A percentile compares a stretch with the other conserved stretches of the same genome.
These are phyloP conservation scores for Aphelocoma coerulescens DNA, from an alignment of 2,113 vertebrate genomes.

Conservation along the genomic window DNA sequence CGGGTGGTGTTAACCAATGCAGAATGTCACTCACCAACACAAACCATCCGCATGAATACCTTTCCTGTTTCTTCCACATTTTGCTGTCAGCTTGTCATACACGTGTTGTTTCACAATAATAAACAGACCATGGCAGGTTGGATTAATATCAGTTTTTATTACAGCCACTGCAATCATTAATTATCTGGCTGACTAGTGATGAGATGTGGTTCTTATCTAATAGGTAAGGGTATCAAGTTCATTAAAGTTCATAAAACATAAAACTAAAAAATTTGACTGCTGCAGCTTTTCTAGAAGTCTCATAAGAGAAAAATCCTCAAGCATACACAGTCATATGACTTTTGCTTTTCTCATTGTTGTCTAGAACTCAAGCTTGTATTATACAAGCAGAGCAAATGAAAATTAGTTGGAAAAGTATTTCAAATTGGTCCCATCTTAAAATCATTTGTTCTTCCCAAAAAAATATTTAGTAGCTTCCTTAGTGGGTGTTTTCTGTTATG, in stretches of 20 bases:
- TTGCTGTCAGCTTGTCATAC: slow-evolving; percentile 26
- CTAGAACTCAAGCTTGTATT: not conserved
- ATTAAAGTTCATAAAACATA: slow-evolving; percentile 57
- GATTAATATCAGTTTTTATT: slow-evolving; percentile 61
- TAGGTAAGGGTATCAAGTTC: slow-evolving; percentile 52
- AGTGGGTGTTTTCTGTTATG: slow-evolving; percentile 69
- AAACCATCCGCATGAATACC: not conserved
- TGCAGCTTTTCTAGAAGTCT: not conserved
- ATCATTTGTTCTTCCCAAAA: slow-evolving; percentile 39
- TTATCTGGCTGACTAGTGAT: slow-evolving; percentile 61
- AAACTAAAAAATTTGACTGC: not conserved
- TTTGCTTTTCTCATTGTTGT: not conserved
- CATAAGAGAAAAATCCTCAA: not conserved
- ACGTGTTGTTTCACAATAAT: slow-evolving; percentile 4
- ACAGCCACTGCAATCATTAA: slow-evolving; percentile 57
- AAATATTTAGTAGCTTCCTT: slow-evolving; percentile 60
- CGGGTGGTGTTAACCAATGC: not conserved
- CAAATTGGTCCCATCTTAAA: slow-evolving; percentile 34
- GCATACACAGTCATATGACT: not conserved
- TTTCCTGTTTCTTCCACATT: slow-evolving; percentile 23
- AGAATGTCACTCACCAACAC: not conserved
- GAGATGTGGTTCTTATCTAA: slow-evolving; percentile 48
- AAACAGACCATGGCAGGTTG: slow-evolving; percentile 46
- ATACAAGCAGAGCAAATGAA: slow-evolving; percentile 8
- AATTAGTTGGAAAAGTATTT: slow-evolving; percentile 37